Conservation (phyloP, 2,113 vertebrate genomes). For the Polypterus senegalus region DNA sequence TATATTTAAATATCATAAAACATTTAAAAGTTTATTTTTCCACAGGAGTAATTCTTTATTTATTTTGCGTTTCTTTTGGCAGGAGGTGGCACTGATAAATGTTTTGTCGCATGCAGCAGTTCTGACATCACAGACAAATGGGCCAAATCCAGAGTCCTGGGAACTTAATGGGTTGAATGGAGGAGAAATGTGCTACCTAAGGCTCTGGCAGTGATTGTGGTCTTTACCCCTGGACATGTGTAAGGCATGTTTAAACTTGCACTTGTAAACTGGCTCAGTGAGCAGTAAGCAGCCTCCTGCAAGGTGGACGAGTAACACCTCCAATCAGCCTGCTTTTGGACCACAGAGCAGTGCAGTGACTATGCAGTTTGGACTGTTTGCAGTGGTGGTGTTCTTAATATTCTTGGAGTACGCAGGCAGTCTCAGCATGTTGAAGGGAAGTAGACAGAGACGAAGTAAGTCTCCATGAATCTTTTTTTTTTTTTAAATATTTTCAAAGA, state of each 20-base stretch:
- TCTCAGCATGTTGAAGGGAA: slow-evolving; percentile 68
- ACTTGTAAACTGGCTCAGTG: slow-evolving; percentile 41
- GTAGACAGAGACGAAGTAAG: slow-evolving; percentile 88
- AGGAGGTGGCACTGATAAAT: slow-evolving; percentile 32
- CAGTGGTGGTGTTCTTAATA: slow-evolving; percentile 81
- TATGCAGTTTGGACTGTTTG: slow-evolving; percentile 93
- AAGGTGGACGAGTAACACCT: slow-evolving; percentile 38
- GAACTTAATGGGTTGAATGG: slow-evolving; percentile 57
- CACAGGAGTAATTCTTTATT: slow-evolving; percentile 25
- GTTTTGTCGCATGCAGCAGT: slow-evolving; percentile 30
- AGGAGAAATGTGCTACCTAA: slow-evolving; percentile 38
- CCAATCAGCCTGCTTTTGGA: slow-evolving; percentile 57
- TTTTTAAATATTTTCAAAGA: not conserved
- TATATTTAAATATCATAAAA: no score
- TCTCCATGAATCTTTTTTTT: slow-evolving; percentile 21
- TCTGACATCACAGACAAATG: slow-evolving; percentile 25
- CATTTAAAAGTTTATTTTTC: not conserved
- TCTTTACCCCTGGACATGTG: slow-evolving; percentile 37
- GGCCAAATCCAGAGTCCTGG: slow-evolving; percentile 33
- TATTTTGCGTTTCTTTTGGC: slow-evolving; percentile 29
- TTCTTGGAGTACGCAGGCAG: slow-evolving; percentile 67
- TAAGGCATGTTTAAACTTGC: slow-evolving; percentile 49
- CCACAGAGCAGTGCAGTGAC: slow-evolving; percentile 68
- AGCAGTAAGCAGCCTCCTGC: slow-evolving; percentile 33
- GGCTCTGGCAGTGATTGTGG: slow-evolving; percentile 37